Evolutionary conservation across 2,113 vertebrate genomes (phyloP).

Genomic region (Cheirogaleus medius): DNA sequence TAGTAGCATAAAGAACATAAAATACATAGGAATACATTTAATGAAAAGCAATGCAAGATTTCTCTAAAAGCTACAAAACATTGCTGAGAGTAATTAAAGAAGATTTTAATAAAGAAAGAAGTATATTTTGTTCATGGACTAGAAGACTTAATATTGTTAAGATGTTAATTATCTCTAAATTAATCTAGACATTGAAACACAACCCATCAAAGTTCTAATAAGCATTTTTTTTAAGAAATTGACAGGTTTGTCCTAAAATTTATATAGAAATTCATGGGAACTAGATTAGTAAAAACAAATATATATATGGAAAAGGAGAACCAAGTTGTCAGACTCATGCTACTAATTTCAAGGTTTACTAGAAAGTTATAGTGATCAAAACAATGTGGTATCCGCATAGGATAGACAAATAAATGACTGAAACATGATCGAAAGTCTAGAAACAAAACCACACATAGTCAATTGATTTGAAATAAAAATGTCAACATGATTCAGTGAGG

Average conservation of each 20-base stretch:
- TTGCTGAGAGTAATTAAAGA: background rate
- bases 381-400: background rate
- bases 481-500: background rate
- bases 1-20: background rate
- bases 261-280: background rate
- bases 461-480: background rate
- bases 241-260: background rate
- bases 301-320: background rate
- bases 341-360: background rate
- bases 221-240: background rate
- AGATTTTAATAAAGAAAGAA: background rate
- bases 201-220: background rate
- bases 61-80: background rate
- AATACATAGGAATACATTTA: background rate
- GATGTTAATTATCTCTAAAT: conserved; percentile 3
- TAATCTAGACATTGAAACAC: background rate
- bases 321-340: background rate
- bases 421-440: background rate
- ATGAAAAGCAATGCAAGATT: background rate
- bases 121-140: background rate
- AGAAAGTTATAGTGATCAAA: background rate
- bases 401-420: background rate
- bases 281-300: background rate
- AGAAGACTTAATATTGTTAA: background rate
- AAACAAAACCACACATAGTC: background rate